Percentiles rank a stretch among this genome's conserved stretches.
Evolutionary conservation across 1,140 invertebrate genomes (phyloP).

Genomic region (Gryon sp.): DNA sequence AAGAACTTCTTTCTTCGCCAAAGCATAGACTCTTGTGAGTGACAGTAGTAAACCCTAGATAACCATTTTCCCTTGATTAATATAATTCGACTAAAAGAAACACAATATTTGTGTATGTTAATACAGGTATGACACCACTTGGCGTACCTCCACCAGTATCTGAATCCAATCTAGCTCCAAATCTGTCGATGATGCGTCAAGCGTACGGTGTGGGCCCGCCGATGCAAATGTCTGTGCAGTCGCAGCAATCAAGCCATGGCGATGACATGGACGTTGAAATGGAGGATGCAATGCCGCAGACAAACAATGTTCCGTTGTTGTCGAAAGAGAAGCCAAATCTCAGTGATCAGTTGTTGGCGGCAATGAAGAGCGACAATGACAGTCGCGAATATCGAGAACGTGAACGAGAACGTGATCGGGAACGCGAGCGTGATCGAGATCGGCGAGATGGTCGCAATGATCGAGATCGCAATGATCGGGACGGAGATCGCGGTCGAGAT

Average conservation of each 20-base stretch:
- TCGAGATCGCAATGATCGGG: slow-evolving; percentile 70
- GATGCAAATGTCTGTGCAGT: slow-evolving; percentile 75
- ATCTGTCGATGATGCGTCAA: slow-evolving; percentile 74
- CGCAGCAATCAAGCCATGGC: slow-evolving; percentile 66
- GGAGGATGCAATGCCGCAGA: slow-evolving; percentile 80
- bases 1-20: too few relatives aligned
- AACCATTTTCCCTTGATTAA: too few relatives aligned
- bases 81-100: too few relatives aligned
- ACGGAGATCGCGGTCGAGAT: slow-evolving; percentile 60
- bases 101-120: too few relatives aligned
- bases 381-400: slow-evolving; percentile 66
- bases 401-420: slow-evolving; percentile 41
- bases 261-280: slow-evolving; percentile 85
- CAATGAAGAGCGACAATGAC: slow-evolving; percentile 74
- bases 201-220: slow-evolving; percentile 74
- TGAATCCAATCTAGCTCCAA: slow-evolving; percentile 74
- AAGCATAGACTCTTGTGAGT: too few relatives aligned
- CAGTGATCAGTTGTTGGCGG: slow-evolving; percentile 74
- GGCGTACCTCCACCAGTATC: slow-evolving; percentile 77
- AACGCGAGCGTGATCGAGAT: slow-evolving; percentile 65
- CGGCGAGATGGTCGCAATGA: slow-evolving; percentile 63
- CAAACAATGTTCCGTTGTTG: slow-evolving; percentile 46
- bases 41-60: too few relatives aligned
- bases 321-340: slow-evolving; percentile 65
- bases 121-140: slow-evolving; percentile 75